Evolutionary conservation across 1,140 invertebrate species (phyloP).

Genomic region (Pomphorhynchus laevis): DNA sequence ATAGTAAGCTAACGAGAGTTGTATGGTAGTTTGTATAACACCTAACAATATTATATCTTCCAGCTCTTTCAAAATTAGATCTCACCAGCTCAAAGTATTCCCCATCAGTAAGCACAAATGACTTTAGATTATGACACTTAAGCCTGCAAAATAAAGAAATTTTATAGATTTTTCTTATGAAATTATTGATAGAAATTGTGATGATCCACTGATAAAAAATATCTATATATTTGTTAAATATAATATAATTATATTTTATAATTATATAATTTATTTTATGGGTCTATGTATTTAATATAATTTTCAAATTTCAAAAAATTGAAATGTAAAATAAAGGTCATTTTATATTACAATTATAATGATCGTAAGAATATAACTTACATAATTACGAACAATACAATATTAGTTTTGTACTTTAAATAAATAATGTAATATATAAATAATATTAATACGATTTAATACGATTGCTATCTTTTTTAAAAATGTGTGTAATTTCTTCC

Average conservation of each 20-base stretch:
- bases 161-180: slow-evolving; percentile 11
- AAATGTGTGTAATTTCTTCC: no score
- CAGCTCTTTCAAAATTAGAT: slow-evolving; percentile 88
- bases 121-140: slow-evolving; percentile 22
- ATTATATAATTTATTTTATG: no score
- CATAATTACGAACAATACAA: no score
- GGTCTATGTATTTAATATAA: no score
- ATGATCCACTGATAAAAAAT: background rate
- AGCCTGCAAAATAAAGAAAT: slow-evolving; percentile 19
- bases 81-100: slow-evolving; percentile 96
- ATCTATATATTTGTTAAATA: background rate
- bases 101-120: slow-evolving; percentile 42
- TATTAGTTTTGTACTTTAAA: no score
- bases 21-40: slow-evolving; percentile 53
- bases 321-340: no score
- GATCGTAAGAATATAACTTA: no score
- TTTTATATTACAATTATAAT: no score
- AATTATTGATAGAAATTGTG: background rate
- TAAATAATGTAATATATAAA: no score
- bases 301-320: background rate
- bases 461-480: no score
- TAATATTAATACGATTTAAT: no score
- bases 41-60: slow-evolving; percentile 62
- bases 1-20: slow-evolving; percentile 41
- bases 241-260: no score